These are phyloP conservation scores for Sinhomidia bicolor DNA, from an alignment of 2,888 invertebrate genomes.

Conservation along the genomic window DNA sequence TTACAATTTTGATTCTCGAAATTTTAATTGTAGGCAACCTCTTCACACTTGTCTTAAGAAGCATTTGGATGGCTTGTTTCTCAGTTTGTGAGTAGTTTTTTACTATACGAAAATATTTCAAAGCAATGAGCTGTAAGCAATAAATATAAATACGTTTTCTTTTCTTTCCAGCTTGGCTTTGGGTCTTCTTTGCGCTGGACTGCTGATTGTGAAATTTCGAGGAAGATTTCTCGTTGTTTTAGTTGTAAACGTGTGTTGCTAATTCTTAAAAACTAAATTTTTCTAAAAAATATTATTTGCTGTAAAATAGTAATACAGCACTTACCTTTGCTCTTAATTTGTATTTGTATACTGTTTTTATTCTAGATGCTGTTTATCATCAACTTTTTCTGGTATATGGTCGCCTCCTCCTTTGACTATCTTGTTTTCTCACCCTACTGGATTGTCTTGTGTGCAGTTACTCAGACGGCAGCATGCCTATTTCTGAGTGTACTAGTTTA, in stretches of 20 bases:
- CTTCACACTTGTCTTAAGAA: neutral
- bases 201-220: neutral
- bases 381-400: conserved; percentile 41
- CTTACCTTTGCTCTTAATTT: neutral
- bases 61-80: neutral
- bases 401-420: conserved; percentile 25
- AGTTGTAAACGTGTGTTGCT: conserved; percentile 6
- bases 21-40: neutral
- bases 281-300: too few species aligned
- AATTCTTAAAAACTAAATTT: too few species aligned
- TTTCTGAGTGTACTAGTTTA: conserved; percentile 5
- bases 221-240: neutral
- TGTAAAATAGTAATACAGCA: too few species aligned
- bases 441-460: conserved; percentile 27
- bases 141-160: too few species aligned
- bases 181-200: conserved; percentile 16
- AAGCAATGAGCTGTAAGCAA: too few species aligned
- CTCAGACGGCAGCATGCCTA: conserved; percentile 6
- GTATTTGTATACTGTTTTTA: neutral
- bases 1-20: too few species aligned
- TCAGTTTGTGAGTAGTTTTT: too few species aligned
- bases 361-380: conserved; percentile 30
- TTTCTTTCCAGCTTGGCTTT: neutral
- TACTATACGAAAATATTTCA: too few species aligned
- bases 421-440: conserved; percentile 30